Evolutionary conservation across 2,797 vertebrate species (phyloP).

Genomic region (Spondyliosoma cantharus): DNA sequence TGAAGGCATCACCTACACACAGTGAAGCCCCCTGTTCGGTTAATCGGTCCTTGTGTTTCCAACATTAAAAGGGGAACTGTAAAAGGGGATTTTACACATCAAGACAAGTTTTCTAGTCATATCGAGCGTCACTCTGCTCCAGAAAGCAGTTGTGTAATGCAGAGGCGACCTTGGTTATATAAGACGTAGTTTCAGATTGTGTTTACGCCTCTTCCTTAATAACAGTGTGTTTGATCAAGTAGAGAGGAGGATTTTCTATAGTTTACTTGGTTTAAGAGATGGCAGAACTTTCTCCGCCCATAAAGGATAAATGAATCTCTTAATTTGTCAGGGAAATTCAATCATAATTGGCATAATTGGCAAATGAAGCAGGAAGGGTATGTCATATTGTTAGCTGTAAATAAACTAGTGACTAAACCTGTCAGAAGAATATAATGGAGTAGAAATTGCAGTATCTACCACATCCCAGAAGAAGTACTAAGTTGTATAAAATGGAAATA

Average conservation of each 20-base stretch:
- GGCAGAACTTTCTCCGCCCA: not conserved
- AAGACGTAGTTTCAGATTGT: too few species aligned
- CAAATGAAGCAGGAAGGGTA: too few species aligned
- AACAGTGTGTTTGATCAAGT: too few species aligned
- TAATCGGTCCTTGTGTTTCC: not conserved
- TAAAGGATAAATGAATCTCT: not conserved
- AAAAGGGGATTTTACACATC: conserved; percentile 6
- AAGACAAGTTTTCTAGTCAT: not conserved
- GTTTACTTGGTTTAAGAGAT: not conserved
- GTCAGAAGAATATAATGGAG: too few species aligned
- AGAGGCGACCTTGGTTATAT: too few species aligned
- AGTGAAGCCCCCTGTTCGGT: not conserved
- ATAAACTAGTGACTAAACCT: not conserved
- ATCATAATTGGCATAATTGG: not conserved
- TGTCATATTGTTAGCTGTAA: not conserved
- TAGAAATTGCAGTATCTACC: too few species aligned
- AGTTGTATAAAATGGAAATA: too few species aligned
- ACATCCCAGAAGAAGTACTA: too few species aligned
- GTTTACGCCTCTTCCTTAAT: too few species aligned
- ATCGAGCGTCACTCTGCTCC: not conserved
- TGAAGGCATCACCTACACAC: not conserved
- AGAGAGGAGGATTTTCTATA: not conserved
- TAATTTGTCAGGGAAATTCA: not conserved
- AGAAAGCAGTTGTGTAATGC: not conserved
- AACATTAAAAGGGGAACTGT: conserved; percentile 1